These are phyloP conservation scores for Drosophila littoralis DNA, from an alignment of 1,140 invertebrate species.

Conservation along the genomic window DNA sequence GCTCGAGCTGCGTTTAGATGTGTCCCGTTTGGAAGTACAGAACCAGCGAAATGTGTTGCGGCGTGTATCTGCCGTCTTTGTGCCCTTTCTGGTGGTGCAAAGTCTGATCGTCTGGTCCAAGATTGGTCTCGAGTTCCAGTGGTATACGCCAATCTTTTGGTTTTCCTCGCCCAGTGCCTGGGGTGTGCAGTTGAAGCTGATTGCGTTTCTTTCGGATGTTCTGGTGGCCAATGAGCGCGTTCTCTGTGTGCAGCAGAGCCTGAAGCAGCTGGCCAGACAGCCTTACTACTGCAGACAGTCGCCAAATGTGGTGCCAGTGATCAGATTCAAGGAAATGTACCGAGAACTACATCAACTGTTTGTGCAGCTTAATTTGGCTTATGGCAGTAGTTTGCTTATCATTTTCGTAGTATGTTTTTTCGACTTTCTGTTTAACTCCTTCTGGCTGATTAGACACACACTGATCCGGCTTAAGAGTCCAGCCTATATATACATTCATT, in stretches of 20 bases:
- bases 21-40: not conserved
- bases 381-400: conserved; percentile 58
- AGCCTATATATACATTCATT: conserved; percentile 1
- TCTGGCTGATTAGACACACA: conserved; percentile 58
- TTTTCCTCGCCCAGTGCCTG: conserved; percentile 31
- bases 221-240: conserved; percentile 45
- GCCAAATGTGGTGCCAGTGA: not conserved
- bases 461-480: not conserved
- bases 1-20: not conserved
- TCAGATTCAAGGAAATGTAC: conserved; percentile 45
- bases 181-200: conserved; percentile 55
- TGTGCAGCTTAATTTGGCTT: conserved; percentile 38
- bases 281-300: conserved; percentile 14
- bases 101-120: conserved; percentile 5
- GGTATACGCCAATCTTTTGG: conserved; percentile 30
- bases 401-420: conserved; percentile 60
- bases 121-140: not conserved
- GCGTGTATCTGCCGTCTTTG: conserved; percentile 2
- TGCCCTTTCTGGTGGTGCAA: conserved; percentile 17
- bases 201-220: conserved; percentile 51
- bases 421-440: conserved; percentile 59
- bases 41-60: conserved; percentile 5
- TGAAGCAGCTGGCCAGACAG: conserved; percentile 33
- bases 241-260: conserved; percentile 7
- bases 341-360: conserved; percentile 42